Evolutionary conservation across 2,888 invertebrate genomes (phyloP).

Genomic region (Prosapia bicincta): DNA sequence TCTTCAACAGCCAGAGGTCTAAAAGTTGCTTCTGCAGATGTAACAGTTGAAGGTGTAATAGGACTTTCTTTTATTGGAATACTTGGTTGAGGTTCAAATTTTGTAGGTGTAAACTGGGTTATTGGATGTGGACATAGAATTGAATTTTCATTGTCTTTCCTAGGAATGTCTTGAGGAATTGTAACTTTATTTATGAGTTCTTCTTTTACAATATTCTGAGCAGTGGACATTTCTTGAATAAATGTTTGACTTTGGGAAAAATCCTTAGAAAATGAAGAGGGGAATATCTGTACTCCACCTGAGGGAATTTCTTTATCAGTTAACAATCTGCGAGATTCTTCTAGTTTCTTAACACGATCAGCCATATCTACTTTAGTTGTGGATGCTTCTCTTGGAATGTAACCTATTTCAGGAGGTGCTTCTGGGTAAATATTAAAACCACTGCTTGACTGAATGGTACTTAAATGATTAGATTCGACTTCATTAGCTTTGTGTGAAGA

Average conservation of each 20-base stretch:
- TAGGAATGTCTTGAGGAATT: background rate
- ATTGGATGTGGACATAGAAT: constrained; percentile 31
- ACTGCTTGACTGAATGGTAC: constrained; percentile 7
- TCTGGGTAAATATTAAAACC: constrained; percentile 60
- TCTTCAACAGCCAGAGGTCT: constrained; percentile 32
- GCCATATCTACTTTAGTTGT: constrained; percentile 51
- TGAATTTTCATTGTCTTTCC: constrained; percentile 8
- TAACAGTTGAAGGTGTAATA: background rate
- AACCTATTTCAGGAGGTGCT: constrained; percentile 67
- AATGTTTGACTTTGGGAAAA: constrained; percentile 5
- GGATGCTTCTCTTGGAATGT: constrained; percentile 52
- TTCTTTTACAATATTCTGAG: background rate
- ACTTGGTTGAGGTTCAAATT: background rate
- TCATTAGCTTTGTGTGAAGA: background rate
- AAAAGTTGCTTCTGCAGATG: constrained; percentile 10
- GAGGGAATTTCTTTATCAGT: constrained; percentile 54
- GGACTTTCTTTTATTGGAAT: background rate
- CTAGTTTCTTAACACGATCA: constrained; percentile 57
- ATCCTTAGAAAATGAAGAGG: constrained; percentile 27
- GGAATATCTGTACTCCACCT: constrained; percentile 56
- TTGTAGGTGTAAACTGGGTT: constrained; percentile 22
- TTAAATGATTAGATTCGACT: background rate
- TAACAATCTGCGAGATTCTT: constrained; percentile 54
- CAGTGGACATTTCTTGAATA: background rate
- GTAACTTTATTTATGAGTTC: constrained; percentile 11